phyloP scores from a whole-genome alignment of 2,113 vertebrate genomes.

The Micronisus gabar region DNA sequence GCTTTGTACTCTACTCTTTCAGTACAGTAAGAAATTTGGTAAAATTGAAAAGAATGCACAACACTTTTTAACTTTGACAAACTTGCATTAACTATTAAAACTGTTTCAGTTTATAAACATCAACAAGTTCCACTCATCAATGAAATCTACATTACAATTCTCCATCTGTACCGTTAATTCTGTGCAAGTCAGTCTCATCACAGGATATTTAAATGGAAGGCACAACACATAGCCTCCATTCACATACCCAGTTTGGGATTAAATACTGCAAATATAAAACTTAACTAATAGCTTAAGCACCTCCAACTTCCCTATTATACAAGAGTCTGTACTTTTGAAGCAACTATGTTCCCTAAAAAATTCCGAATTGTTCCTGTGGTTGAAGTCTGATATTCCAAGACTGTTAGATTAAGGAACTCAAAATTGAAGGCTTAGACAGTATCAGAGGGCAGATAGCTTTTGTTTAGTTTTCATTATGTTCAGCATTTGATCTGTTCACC shows the following conservation, averaged over 20 bases:
- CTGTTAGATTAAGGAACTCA: neutral
- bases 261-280: neutral
- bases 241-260: neutral
- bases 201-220: neutral
- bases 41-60: neutral
- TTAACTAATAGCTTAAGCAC: neutral
- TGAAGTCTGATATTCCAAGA: neutral
- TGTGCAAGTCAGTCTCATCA: neutral
- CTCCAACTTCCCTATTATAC: neutral
- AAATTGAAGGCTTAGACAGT: neutral
- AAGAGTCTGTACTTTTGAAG: neutral
- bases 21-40: neutral
- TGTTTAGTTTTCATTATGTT: neutral
- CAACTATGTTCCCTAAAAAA: neutral
- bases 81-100: neutral
- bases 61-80: neutral
- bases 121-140: neutral
- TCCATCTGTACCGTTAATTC: neutral
- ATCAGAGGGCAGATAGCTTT: neutral
- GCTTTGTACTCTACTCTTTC: neutral
- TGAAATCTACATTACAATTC: neutral
- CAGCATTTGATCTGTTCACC: neutral
- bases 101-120: neutral
- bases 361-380: neutral
- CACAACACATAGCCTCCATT: neutral